Conservation (phyloP, 2,113 vertebrate genomes). For the Poeciliopsis retropinna region DNA sequence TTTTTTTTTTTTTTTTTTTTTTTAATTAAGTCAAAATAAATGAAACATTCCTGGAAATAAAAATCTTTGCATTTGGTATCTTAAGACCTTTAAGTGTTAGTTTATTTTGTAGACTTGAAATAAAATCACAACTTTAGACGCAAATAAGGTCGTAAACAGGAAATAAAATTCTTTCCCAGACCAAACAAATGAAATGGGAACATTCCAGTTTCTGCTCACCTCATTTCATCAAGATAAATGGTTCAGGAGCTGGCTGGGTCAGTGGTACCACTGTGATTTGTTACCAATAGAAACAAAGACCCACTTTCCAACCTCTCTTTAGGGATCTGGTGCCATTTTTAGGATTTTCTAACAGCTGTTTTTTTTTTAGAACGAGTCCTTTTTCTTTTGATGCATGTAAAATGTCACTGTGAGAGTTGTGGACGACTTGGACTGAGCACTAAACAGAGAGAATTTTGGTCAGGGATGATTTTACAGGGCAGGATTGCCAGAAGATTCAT, state of each 20-base stretch:
- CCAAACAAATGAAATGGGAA: neutral
- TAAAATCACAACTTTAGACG: neutral
- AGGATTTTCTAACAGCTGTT: neutral
- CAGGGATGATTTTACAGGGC: neutral
- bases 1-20: no score
- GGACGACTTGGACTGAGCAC: neutral
- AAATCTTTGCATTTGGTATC: neutral
- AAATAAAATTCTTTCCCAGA: neutral
- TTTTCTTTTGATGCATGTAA: neutral
- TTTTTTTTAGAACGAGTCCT: neutral
- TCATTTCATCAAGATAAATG: slow-evolving; percentile 18
- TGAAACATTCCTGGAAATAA: no score
- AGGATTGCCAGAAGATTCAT: neutral
- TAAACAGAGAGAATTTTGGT: neutral
- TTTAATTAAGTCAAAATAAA: no score
- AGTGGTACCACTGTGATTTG: slow-evolving; percentile 28
- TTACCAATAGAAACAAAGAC: slow-evolving; percentile 51
- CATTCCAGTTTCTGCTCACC: neutral
- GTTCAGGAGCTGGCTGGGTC: slow-evolving; percentile 14
- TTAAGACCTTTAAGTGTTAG: neutral
- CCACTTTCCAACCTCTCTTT: slow-evolving; percentile 5
- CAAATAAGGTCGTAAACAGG: neutral
- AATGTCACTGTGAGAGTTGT: neutral
- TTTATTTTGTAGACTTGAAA: neutral
- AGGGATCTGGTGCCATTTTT: slow-evolving; percentile 5